Base-by-base conservation (phyloP, 2,888 invertebrate species). In the Nudaria mundana region DNA sequence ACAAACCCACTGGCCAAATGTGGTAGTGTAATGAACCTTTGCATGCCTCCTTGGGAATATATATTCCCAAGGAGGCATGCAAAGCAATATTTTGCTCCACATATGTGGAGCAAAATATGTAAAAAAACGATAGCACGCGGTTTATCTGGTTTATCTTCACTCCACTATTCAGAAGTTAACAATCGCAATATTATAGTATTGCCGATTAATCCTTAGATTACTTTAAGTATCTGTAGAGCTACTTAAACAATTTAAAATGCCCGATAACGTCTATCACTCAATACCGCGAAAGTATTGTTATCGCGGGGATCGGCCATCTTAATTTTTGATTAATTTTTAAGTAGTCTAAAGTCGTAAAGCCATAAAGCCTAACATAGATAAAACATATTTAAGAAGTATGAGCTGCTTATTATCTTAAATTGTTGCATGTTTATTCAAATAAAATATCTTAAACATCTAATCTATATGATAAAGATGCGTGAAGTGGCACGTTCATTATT, bases 401-500 rank as follows among this genome's bases (percentile, higher is more conserved):
- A 24, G 6, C 24, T 32, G 14, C 23, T 22, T 28, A 7, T 1
- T 5, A 28, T 18, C 18, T 10, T 10, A 37, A n/a, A 25, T 18
- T 18, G 30, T 18, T 30, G 25, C 30, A 30, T 12, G 23, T 18
- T 15, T 23, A 10, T 11, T 20, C 5, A 26, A 11, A 16, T 23
- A 13, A n/a, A n/a, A n/a, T n/a, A n/a, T n/a, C n/a, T n/a, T n/a
- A n/a, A 13, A 30, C 8, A 25, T 30, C 37, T 16, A 18, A 18
- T 13, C 33, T 11, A 25, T 3, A 18, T 5, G n/a, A 30, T 18
- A 30, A 18, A 18, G n/a, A n/a, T 37, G 14, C 31, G 37, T 38
- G 20, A 2, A 1, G n/a, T 26, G 18, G 10, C 37, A 38, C 37
- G 37, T 38, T 14, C 26, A 3, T 20, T 11, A 23, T 22, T 38